Evolutionary conservation across 1,140 invertebrate species (phyloP).

Genomic region (Papilio polyxenes): DNA sequence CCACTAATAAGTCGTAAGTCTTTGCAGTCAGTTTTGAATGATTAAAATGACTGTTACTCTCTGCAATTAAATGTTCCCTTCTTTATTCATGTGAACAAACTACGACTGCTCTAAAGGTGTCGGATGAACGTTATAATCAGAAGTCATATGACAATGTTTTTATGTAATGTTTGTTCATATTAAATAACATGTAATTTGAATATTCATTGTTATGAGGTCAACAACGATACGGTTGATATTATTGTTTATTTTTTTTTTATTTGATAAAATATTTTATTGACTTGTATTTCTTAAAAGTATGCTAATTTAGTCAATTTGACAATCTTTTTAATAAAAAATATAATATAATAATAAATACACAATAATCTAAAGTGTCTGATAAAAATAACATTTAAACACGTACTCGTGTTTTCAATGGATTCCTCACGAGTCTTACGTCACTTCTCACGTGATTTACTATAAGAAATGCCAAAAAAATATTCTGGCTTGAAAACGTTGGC

Average conservation of each 20-base stretch:
- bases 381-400: constrained; percentile 1
- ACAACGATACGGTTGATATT: background rate
- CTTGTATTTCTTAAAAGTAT: background rate
- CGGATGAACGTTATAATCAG: background rate
- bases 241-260: background rate
- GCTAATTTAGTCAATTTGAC: too few species aligned
- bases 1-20: too few species aligned
- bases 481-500: constrained; percentile 5
- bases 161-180: background rate
- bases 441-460: constrained; percentile 5
- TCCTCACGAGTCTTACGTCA: background rate
- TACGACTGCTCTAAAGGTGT: too few species aligned
- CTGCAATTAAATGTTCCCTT: too few species aligned
- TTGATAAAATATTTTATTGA: background rate
- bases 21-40: too few species aligned
- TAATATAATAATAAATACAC: background rate
- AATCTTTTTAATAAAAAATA: too few species aligned
- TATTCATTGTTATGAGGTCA: background rate
- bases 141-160: background rate
- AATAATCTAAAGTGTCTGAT: background rate
- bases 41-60: too few species aligned
- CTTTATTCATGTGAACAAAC: too few species aligned
- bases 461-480: background rate
- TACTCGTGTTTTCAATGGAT: background rate
- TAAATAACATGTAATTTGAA: background rate